Base-by-base conservation (phyloP, 2,113 vertebrate species). In the Nettapus auritus region DNA sequence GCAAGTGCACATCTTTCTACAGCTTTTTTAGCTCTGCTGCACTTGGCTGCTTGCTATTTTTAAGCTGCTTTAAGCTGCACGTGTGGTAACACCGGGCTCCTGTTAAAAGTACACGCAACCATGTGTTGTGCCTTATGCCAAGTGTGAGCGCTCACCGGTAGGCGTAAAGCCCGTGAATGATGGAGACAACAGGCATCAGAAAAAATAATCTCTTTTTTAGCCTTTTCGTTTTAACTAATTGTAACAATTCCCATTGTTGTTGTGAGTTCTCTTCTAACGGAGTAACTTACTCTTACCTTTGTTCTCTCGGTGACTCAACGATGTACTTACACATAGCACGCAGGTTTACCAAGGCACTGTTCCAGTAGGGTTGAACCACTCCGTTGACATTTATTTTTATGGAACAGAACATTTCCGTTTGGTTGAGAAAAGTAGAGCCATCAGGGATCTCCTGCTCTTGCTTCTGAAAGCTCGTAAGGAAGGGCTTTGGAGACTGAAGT, bases 11-110 rank as follows among this genome's bases (percentile, higher is more conserved):
- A 3, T 79, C 90, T 44, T 77, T 76, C 84, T 78, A 2, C 59
- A 62, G 90, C 92, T 94, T 60, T 4, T 86, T 80, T 28, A 48
- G 74, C 79, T 88, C 1, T n/a, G 3, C 80, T 78, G 88, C 82
- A 16, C 86, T 88, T 16, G 6, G 78, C 95, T 67, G 4, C 17
- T 6, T 82, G 22, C 92, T 93, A 90, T 94, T 96, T 97, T 93
- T 94, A 88, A 77, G 18, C 93, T 71, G 56, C 93, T 90, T 67
- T 90, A 60, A 90, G 90, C 89, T 86, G 90, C 86, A 33, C 81
- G 67, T 23, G 96, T 84, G 86, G 29, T 87, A 64, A 16, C 19
- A 42, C 86, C 83, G 71, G 60, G 74, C n/a, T 23, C 86, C 79
- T 85, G 88, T 71, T 29, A 34, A 25, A 86, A 88, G 85, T 82